Percentiles rank a stretch among this genome's conserved stretches.
These are phyloP conservation scores for Perizoma flavofasciatum DNA, from an alignment of 2,888 invertebrate genomes.

Conservation along the genomic window DNA sequence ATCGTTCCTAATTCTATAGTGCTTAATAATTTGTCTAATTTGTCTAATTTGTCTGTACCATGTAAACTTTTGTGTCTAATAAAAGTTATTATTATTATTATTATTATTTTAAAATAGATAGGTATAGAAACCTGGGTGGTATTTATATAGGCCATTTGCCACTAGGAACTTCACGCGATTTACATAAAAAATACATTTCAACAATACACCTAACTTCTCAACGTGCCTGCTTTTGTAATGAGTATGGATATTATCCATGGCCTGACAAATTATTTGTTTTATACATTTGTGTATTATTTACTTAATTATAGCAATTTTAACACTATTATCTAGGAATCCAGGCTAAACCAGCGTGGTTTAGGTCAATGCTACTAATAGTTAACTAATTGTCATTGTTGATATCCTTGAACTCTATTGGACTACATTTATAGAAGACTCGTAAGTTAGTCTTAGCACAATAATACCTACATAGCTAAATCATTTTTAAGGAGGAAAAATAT, in stretches of 20 bases:
- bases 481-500: too few species aligned
- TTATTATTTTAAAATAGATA: too few species aligned
- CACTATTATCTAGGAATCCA: conserved; percentile 24
- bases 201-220: conserved; percentile 7
- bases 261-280: conserved; percentile 5
- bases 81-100: too few species aligned
- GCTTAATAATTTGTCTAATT: too few species aligned
- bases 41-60: too few species aligned
- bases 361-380: conserved; percentile 27
- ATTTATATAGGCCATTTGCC: conserved; percentile 6
- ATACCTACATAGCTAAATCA: too few species aligned
- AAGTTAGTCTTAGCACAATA: too few species aligned
- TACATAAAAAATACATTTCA: conserved; percentile 19
- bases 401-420: conserved; percentile 15
- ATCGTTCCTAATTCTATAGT: too few species aligned
- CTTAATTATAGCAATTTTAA: conserved; percentile 10
- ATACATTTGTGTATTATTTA: conserved; percentile 17
- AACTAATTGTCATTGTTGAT: conserved; percentile 2
- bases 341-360: conserved; percentile 8
- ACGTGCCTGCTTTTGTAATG: conserved; percentile 20
- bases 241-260: conserved; percentile 16
- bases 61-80: too few species aligned
- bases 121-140: conserved; percentile 8
- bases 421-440: neutral
- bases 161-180: conserved; percentile 1